These are phyloP conservation scores for Hypotaenidia philippensis DNA, from an alignment of 2,797 vertebrate genomes.

Conservation along the genomic window DNA sequence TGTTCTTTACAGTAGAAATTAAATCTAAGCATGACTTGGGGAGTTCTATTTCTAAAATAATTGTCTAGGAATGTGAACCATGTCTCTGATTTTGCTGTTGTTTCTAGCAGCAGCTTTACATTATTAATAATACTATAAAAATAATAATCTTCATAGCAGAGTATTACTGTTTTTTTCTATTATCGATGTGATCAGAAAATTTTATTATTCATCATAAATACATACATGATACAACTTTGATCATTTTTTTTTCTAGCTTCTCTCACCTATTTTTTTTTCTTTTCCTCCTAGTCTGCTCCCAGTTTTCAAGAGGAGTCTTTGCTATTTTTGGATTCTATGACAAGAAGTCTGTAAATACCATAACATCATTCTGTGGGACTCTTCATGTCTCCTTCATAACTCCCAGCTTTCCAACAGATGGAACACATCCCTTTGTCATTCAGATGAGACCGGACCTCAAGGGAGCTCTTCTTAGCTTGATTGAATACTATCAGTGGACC, in stretches of 20 bases:
- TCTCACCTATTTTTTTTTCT: constrained; percentile 6
- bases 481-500: constrained; percentile 99
- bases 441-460: constrained; percentile 99
- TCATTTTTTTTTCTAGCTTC: background rate
- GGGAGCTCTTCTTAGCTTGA: constrained; percentile 96
- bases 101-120: background rate
- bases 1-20: background rate
- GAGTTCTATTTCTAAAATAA: background rate
- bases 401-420: constrained; percentile 97
- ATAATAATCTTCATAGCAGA: background rate
- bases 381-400: constrained; percentile 99
- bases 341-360: constrained; percentile 99
- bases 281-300: constrained; percentile 91
- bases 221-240: background rate
- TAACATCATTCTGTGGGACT: constrained; percentile 97
- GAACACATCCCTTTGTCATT: constrained; percentile 96
- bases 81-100: background rate
- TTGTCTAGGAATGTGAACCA: background rate
- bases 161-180: background rate
- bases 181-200: background rate
- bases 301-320: constrained; percentile 99
- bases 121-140: background rate
- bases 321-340: constrained; percentile 99
- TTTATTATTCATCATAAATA: background rate
- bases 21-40: background rate